Evolutionary conservation across 2,797 vertebrate genomes (phyloP), one percentile per base, ranked within the genome.

Genomic region (Myotis vivesi): DNA sequence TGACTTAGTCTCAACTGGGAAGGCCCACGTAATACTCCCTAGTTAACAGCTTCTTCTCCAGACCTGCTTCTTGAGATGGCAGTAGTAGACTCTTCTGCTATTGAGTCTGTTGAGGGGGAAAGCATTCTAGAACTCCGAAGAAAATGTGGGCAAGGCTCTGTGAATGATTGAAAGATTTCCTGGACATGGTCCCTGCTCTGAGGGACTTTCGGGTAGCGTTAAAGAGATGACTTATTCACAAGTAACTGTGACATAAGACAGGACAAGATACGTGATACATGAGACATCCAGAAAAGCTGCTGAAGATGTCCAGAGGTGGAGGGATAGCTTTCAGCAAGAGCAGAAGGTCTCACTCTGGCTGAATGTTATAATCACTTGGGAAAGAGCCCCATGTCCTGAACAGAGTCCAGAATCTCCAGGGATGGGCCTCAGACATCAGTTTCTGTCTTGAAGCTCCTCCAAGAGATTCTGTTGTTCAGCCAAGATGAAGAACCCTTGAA

Each of bases 51-150:
- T 89, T 85, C 38, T 91, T 66, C 62, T 79, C 46, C 59, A 46
- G 22, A 36, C 49, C 53, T 75, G 33, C 38, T 69, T 79, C 81
- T 38, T 7, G 8, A 33, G n/a, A 41, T 3, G 23, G 55, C 57
- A 38, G 38, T 33, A 38, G 66, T 33, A 38, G 66, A 55, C 36
- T 64, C 64, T 6, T 94, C 33, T 71, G 62, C 23, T 87, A 3
- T n/a, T 51, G n/a, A 89, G 49, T 59, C 66, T 59, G 19, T 64
- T 20, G 11, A 19, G 22, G 38, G 16, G 25, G 41, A 44, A 36
- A 53, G 41, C 81, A 23, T 92, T 90, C 90, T 94, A 88, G 82
- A 89, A 91, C 13, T 94, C 68, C 44, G 49, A 59, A 23, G 25
- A 22, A 15, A 33, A 51, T 57, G 28, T 12, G 13, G 36, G 20